Conservation (phyloP, 2,888 invertebrate genomes). For the Linnaemya vulpina region DNA sequence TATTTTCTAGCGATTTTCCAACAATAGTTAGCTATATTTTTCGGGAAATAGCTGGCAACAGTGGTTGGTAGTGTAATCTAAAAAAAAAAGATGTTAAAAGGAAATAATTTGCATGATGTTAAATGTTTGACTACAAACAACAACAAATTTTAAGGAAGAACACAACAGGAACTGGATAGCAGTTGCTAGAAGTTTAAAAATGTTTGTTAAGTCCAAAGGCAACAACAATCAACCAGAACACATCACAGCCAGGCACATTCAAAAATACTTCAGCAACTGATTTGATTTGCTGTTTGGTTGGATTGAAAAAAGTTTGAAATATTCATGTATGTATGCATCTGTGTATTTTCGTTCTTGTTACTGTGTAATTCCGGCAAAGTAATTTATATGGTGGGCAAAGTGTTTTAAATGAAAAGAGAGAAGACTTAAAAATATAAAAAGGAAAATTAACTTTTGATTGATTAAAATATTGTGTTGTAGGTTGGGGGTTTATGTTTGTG, state of each 20-base stretch:
- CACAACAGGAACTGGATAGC: slow-evolving; percentile 22
- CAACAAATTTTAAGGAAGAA: background rate
- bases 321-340: background rate
- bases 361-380: slow-evolving; percentile 34
- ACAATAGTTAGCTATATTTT: too few relatives aligned
- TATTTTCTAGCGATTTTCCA: too few relatives aligned
- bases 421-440: slow-evolving; percentile 23
- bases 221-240: background rate
- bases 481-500: background rate
- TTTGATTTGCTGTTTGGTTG: background rate
- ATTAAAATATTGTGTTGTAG: slow-evolving; percentile 49
- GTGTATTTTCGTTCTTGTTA: slow-evolving; percentile 1
- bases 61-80: too few relatives aligned
- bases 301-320: slow-evolving; percentile 19
- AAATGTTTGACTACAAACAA: slow-evolving; percentile 47
- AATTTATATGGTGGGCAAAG: slow-evolving; percentile 37
- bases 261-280: background rate
- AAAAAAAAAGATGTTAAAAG: slow-evolving; percentile 16
- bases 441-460: slow-evolving; percentile 66
- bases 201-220: slow-evolving; percentile 15
- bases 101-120: slow-evolving; percentile 35
- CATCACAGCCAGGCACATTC: background rate
- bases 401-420: background rate
- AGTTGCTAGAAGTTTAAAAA: slow-evolving; percentile 6
- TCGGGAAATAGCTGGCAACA: too few relatives aligned